Percentiles rank a stretch among this genome's conserved stretches.
These are phyloP conservation scores for Glyphotaelius pellucidus DNA, from an alignment of 2,888 invertebrate species.

Conservation along the genomic window DNA sequence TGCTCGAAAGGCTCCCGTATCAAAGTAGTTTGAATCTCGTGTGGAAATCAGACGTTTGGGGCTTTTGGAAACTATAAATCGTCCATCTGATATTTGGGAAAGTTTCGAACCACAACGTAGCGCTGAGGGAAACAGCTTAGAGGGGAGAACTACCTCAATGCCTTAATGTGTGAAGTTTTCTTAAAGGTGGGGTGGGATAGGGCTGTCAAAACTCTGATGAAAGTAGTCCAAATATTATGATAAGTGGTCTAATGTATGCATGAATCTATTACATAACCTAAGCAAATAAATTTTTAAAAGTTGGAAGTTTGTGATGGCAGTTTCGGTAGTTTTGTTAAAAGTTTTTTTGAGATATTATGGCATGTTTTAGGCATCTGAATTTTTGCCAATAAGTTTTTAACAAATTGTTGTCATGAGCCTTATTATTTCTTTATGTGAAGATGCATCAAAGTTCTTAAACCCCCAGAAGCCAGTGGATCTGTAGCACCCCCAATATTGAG, in stretches of 20 bases:
- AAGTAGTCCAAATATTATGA: background rate
- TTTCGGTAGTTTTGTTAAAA: background rate
- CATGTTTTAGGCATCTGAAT: background rate
- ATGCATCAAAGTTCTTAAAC: no score
- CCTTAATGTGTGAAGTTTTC: constrained; percentile 37
- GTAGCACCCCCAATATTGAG: no score
- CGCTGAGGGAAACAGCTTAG: background rate
- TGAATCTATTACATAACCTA: background rate
- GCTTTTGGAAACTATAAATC: constrained; percentile 37
- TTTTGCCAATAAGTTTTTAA: background rate
- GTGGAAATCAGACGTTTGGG: background rate
- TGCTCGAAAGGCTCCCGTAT: constrained; percentile 23
- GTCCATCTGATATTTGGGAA: constrained; percentile 40
- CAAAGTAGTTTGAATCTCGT: background rate
- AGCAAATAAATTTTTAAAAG: background rate
- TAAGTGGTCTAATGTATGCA: background rate
- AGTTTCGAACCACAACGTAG: constrained; percentile 7
- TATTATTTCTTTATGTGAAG: no score
- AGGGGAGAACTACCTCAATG: background rate
- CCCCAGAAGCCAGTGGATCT: no score
- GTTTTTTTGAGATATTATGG: background rate
- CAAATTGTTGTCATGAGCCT: no score
- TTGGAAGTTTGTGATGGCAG: background rate
- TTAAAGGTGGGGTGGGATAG: background rate
- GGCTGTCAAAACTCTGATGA: constrained; percentile 22